Conservation (phyloP, 2,888 invertebrate species). For the Anagyrus pseudococci region DNA sequence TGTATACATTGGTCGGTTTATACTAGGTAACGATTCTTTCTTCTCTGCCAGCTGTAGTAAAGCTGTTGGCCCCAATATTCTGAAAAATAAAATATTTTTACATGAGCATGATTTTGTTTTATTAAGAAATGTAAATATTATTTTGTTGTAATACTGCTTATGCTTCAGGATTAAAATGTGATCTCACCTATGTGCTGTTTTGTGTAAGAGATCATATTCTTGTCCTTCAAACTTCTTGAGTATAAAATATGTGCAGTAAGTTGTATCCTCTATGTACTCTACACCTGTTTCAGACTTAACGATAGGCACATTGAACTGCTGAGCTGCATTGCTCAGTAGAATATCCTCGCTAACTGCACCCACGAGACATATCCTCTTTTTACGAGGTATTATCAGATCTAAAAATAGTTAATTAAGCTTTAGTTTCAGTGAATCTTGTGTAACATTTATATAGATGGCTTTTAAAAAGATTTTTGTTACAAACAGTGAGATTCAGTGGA, state of each 20-base stretch:
- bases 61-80: constrained; percentile 83
- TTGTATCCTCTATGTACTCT: constrained; percentile 67
- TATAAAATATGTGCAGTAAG: constrained; percentile 74
- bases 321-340: constrained; percentile 66
- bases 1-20: constrained; percentile 85
- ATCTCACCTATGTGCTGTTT: constrained; percentile 67
- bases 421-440: too few relatives aligned
- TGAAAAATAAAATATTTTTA: constrained; percentile 49
- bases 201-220: constrained; percentile 73
- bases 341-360: constrained; percentile 67
- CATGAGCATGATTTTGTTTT: too few relatives aligned
- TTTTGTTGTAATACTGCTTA: too few relatives aligned
- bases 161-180: constrained; percentile 17
- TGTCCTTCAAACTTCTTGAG: constrained; percentile 77
- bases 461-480: too few relatives aligned
- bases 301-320: constrained; percentile 70
- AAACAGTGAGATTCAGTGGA: too few relatives aligned
- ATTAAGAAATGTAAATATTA: too few relatives aligned
- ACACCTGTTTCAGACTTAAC: constrained; percentile 69
- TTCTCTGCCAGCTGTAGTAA: constrained; percentile 77
- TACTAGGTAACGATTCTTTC: constrained; percentile 74
- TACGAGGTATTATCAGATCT: constrained; percentile 60
- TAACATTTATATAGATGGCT: too few relatives aligned
- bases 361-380: constrained; percentile 71
- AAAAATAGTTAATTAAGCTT: constrained; percentile 20